Evolutionary conservation across 2,888 invertebrate genomes (phyloP).

Genomic region (Diarsia rubi): DNA sequence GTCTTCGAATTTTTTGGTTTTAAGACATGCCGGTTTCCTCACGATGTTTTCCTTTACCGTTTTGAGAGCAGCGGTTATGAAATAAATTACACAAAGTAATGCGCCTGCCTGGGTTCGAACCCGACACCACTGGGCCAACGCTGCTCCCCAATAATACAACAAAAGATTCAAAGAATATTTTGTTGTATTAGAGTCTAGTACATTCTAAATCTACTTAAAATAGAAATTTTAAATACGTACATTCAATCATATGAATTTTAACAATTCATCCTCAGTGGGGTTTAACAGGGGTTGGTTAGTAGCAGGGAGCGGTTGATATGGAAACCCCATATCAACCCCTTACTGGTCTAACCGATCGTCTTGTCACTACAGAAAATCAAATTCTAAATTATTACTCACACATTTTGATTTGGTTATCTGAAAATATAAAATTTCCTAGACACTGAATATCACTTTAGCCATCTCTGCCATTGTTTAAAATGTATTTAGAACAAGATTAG

Average conservation of each 20-base stretch:
- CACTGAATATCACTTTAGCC: not conserved
- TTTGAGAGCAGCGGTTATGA: too few relatives aligned
- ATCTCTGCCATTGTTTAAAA: constrained; percentile 35
- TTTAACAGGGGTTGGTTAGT: not conserved
- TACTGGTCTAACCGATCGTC: too few relatives aligned
- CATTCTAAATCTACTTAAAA: not conserved
- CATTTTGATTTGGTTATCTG: not conserved
- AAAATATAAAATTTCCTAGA: not conserved
- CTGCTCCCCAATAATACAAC: too few relatives aligned
- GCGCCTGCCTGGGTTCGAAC: too few relatives aligned
- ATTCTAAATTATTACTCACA: not conserved
- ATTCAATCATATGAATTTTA: not conserved
- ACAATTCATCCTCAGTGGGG: not conserved
- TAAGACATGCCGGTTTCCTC: too few relatives aligned
- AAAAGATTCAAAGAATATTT: not conserved
- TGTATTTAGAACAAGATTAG: constrained; percentile 49
- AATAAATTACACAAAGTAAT: too few relatives aligned
- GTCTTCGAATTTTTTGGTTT: too few relatives aligned
- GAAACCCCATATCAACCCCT: not conserved
- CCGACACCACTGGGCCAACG: too few relatives aligned
- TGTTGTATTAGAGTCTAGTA: not conserved
- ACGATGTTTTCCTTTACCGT: too few relatives aligned
- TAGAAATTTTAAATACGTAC: not conserved
- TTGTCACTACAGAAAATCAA: not conserved
- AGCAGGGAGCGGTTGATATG: not conserved